Base-by-base conservation (phyloP, 2,888 invertebrate genomes). In the Dasypogon diadema region DNA sequence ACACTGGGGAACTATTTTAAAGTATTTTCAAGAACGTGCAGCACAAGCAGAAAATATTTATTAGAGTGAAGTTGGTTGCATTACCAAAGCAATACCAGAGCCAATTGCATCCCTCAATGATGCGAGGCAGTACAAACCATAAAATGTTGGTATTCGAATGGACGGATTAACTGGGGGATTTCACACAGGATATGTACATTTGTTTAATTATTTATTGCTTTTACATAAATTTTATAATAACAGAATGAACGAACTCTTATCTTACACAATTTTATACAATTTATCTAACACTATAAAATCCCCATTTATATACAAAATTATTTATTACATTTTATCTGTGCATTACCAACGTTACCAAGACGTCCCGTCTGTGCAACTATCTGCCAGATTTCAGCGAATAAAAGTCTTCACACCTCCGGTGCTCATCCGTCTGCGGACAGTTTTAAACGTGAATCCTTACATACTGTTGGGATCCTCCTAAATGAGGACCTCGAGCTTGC, bases 191-290 rank as follows among this genome's bases (percentile, higher is more conserved):
- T 2, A 2, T 48, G 48, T 1, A 42, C n/a, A 42, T 42, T 42
- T 12, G 26, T 24, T 56, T 56, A 26, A 22, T 65, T 37, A 18
- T 70, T 70, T 70, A 70, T 70, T 70, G 54, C 70, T 54, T 18
- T 70, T 70, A 70, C 70, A 70, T 70, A 70, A 70, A 70, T 51
- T 10, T 56, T 56, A 34, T 70, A 54, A 34, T 70, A 70, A 70
- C 70, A 70, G 70, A 70, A 70, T 70, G 70, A 54, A 54, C 46
- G 70, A 70, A 54, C 54, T 54, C 70, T 54, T 70, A 70, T 54
- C 30, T 54, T 70, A 70, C 70, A 70, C 21, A 56, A 26, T 18
- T 70, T 70, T 70, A 26, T 70, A 70, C 70, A 70, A 6, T 54
- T 70, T 30, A n/a, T 30, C 70, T 54, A 54, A 54, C 10, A 51